Conservation (phyloP, 2,888 invertebrate species). For the Macrophya alboannulata region DNA sequence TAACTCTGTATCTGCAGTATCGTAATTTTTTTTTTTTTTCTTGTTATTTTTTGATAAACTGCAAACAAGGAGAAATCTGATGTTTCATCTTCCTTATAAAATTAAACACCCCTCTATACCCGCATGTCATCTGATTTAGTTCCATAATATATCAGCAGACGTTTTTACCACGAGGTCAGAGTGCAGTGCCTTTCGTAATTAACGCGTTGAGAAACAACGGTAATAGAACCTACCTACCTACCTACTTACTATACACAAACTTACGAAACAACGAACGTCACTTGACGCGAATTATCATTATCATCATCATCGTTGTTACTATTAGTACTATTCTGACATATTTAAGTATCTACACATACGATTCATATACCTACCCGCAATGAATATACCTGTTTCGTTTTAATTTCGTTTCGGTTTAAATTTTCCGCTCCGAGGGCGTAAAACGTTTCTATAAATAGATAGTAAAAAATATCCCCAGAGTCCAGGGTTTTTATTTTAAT, state of each 20-base stretch:
- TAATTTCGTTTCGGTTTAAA: too few species aligned
- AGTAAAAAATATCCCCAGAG: too few species aligned
- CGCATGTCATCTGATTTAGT: neutral
- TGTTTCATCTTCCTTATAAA: neutral
- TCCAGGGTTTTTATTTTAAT: too few species aligned
- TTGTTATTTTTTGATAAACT: neutral
- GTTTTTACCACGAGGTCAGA: conserved; percentile 29
- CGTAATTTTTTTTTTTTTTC: too few species aligned
- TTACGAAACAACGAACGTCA: conserved; percentile 3
- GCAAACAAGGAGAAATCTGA: neutral
- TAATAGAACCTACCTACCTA: neutral
- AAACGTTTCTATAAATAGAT: too few species aligned
- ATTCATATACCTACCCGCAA: neutral
- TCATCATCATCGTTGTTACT: neutral
- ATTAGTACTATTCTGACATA: neutral
- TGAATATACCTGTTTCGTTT: neutral
- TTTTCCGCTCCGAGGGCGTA: too few species aligned
- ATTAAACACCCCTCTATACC: neutral
- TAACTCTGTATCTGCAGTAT: too few species aligned
- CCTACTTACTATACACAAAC: neutral
- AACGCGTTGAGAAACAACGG: conserved; percentile 36
- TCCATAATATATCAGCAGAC: neutral
- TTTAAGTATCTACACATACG: too few species aligned
- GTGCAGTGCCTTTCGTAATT: conserved; percentile 26
- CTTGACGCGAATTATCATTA: conserved; percentile 1